phyloP scores from a whole-genome alignment of 92 coral and sea anemone species.

The Blastomussa wellsi region DNA sequence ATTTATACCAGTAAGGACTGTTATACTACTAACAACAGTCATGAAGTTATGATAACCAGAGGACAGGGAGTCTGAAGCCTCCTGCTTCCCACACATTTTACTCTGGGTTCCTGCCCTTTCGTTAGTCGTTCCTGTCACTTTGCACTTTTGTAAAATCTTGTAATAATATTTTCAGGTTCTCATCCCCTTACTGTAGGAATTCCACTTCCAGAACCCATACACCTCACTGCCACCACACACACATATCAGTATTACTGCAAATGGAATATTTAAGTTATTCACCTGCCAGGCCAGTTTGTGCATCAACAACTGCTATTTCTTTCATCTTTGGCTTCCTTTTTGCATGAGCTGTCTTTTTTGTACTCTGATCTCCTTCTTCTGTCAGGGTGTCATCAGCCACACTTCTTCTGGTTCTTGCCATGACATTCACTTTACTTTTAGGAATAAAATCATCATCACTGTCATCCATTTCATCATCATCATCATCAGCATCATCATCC shows the following conservation, averaged over 20 bases:
- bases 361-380: not conserved
- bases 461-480: constrained; percentile 11
- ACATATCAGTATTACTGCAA: not conserved
- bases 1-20: too few relatives aligned
- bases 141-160: too few relatives aligned
- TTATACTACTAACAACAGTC: too few relatives aligned
- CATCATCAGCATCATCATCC: constrained; percentile 8
- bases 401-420: not conserved
- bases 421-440: not conserved
- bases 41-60: too few relatives aligned
- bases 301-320: constrained; percentile 9
- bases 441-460: constrained; percentile 22
- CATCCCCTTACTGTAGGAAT: too few relatives aligned
- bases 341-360: not conserved
- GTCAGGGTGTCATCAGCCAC: not conserved
- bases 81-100: too few relatives aligned
- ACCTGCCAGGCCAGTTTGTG: constrained; percentile 13
- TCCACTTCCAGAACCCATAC: too few relatives aligned
- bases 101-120: too few relatives aligned
- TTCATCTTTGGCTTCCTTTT: constrained; percentile 25
- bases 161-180: too few relatives aligned
- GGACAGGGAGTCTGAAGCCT: too few relatives aligned
- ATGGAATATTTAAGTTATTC: not conserved
- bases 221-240: too few relatives aligned
- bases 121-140: too few relatives aligned